Percentiles rank a stretch among this genome's conserved stretches.
These are phyloP conservation scores for Brachirus orientalis DNA, from an alignment of 2,113 vertebrate genomes.

Conservation along the genomic window DNA sequence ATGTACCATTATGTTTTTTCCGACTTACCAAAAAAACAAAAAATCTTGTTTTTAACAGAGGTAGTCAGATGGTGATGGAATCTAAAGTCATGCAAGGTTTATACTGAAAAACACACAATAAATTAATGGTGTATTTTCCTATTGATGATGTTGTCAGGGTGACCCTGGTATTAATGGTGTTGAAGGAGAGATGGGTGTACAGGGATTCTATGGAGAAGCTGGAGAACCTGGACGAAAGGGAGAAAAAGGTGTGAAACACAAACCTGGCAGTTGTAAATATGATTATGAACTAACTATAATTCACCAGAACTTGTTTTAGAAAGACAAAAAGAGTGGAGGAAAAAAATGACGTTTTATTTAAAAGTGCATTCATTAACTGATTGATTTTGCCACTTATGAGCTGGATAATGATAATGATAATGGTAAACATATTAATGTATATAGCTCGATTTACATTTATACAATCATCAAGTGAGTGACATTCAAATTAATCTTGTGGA, in stretches of 20 bases:
- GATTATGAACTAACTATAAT: constrained; percentile 5
- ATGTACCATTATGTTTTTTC: constrained; percentile 22
- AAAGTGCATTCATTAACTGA: too few relatives aligned
- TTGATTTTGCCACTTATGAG: too few relatives aligned
- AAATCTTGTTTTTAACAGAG: constrained; percentile 17
- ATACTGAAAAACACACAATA: constrained; percentile 13
- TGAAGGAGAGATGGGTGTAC: constrained; percentile 76
- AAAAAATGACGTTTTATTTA: too few relatives aligned
- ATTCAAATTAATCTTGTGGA: too few relatives aligned
- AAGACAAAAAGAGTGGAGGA: too few relatives aligned
- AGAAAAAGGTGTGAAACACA: constrained; percentile 67
- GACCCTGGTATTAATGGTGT: constrained; percentile 75
- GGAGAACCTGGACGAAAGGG: constrained; percentile 80
- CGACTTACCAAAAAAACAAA: constrained; percentile 1
- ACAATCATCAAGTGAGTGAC: too few relatives aligned
- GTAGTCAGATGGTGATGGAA: constrained; percentile 20
- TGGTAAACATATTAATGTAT: too few relatives aligned
- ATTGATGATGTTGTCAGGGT: constrained; percentile 74
- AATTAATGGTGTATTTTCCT: constrained; percentile 49
- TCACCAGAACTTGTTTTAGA: constrained; percentile 8
- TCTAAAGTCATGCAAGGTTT: constrained; percentile 1
- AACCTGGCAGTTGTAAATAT: constrained; percentile 6
- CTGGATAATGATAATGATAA: too few relatives aligned
- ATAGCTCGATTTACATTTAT: too few relatives aligned
- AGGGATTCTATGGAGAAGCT: constrained; percentile 81